These are phyloP conservation scores for Paedocypris sp. DNA, from an alignment of 2,113 vertebrate genomes.

Conservation along the genomic window DNA sequence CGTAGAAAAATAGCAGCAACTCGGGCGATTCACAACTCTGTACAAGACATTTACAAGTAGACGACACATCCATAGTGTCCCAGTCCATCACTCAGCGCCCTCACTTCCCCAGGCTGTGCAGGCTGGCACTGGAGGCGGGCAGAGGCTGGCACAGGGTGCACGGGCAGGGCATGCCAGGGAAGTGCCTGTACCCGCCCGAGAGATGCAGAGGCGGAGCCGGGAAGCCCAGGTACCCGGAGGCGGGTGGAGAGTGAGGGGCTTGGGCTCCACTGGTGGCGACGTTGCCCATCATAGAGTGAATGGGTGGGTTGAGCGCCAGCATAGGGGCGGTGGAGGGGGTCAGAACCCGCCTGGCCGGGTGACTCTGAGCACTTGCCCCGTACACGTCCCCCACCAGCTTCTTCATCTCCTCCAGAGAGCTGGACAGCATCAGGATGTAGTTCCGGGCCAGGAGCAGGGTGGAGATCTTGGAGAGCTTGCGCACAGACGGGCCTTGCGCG, in stretches of 20 bases:
- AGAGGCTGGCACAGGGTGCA: slow-evolving; percentile 64
- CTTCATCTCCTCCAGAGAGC: slow-evolving; percentile 72
- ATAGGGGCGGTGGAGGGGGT: slow-evolving; percentile 44
- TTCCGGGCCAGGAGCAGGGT: slow-evolving; percentile 69
- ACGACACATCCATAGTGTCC: slow-evolving; percentile 1
- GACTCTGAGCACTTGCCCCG: slow-evolving; percentile 41
- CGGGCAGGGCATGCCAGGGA: slow-evolving; percentile 63
- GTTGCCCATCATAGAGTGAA: slow-evolving; percentile 55
- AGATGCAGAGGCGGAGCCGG: slow-evolving; percentile 54
- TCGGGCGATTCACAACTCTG: slow-evolving; percentile 34
- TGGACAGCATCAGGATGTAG: slow-evolving; percentile 72
- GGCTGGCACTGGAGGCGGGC: slow-evolving; percentile 49
- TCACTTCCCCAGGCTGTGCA: slow-evolving; percentile 63
- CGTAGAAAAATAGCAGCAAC: slow-evolving; percentile 52
- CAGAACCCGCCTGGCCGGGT: slow-evolving; percentile 44
- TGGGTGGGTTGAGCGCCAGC: slow-evolving; percentile 58
- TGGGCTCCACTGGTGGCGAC: slow-evolving; percentile 35
- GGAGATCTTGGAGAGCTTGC: slow-evolving; percentile 73
- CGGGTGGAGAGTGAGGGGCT: slow-evolving; percentile 49
- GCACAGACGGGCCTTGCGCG: slow-evolving; percentile 68
- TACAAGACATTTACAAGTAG: slow-evolving; percentile 48
- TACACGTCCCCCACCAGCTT: slow-evolving; percentile 67
- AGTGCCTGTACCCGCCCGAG: slow-evolving; percentile 57
- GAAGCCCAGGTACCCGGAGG: slow-evolving; percentile 55
- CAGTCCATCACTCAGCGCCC: background rate